Evolutionary conservation across 2,797 vertebrate species (phyloP).

Genomic region (Mallotus villosus): DNA sequence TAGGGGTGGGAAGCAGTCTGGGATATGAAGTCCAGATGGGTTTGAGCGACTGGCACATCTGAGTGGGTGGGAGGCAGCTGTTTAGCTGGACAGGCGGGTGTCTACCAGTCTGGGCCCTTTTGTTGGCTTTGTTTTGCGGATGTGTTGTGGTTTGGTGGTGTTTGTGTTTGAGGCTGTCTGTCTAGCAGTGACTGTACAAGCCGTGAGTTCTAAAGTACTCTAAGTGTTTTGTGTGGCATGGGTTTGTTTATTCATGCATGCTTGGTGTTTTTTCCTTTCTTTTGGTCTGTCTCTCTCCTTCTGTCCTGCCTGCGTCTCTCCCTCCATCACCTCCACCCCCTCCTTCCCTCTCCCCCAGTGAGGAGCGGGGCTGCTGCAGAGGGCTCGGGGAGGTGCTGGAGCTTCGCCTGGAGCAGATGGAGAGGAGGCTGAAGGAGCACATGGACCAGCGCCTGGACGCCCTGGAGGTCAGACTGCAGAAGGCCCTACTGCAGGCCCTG

Average conservation of each 20-base stretch:
- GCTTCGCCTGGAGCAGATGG: conserved; percentile 74
- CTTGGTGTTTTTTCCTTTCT: neutral
- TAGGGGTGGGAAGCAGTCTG: neutral
- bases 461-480: conserved; percentile 74
- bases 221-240: neutral
- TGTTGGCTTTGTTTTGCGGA: neutral
- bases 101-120: neutral
- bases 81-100: neutral
- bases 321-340: neutral
- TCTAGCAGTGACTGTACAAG: neutral
- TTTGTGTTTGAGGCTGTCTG: neutral
- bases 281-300: neutral
- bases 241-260: too few species aligned
- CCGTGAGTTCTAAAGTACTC: neutral
- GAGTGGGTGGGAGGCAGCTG: neutral
- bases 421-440: conserved; percentile 73
- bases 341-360: conserved; percentile 20
- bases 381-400: conserved; percentile 66
- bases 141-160: neutral
- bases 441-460: conserved; percentile 73
- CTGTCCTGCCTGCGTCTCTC: neutral
- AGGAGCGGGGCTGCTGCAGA: conserved; percentile 42
- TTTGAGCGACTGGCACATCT: neutral
- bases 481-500: conserved; percentile 54
- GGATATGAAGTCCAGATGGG: conserved; percentile 1